Percentiles rank a stretch among this genome's conserved stretches.
Conservation (phyloP, 2,888 invertebrate genomes). For the Nephrotoma appendiculata region DNA sequence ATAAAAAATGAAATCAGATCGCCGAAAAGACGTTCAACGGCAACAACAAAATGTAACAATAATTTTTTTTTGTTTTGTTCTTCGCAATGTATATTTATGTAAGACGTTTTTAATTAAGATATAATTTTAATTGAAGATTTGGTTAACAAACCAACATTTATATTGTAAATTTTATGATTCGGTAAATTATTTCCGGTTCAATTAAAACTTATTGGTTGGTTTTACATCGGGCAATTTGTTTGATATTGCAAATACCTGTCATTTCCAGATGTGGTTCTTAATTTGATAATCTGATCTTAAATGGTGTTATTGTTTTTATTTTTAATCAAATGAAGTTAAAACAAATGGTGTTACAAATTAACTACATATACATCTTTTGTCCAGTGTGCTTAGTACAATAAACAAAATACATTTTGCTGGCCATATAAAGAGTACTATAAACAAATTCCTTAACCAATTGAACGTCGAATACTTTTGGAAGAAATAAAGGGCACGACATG, state of each 20-base stretch:
- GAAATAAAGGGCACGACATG: no score
- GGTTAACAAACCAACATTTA: not conserved
- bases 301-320: no score
- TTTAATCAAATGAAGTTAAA: no score
- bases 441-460: no score
- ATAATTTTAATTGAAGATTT: not conserved
- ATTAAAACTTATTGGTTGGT: not conserved
- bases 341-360: no score
- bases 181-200: not conserved
- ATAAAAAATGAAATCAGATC: not conserved
- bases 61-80: not conserved
- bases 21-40: not conserved
- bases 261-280: not conserved
- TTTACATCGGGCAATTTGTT: not conserved
- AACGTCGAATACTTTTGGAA: no score
- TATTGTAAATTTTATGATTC: not conserved
- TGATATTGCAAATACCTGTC: not conserved
- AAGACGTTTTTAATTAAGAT: not conserved
- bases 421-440: no score
- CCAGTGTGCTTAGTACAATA: no score
- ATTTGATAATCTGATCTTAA: not conserved
- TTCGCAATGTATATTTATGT: not conserved
- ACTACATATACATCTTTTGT: no score
- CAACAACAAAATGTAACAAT: not conserved
- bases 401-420: no score